Percentiles rank a stretch among this genome's conserved stretches.
Conservation (phyloP, 2,797 vertebrate species). For the Natrix natrix region DNA sequence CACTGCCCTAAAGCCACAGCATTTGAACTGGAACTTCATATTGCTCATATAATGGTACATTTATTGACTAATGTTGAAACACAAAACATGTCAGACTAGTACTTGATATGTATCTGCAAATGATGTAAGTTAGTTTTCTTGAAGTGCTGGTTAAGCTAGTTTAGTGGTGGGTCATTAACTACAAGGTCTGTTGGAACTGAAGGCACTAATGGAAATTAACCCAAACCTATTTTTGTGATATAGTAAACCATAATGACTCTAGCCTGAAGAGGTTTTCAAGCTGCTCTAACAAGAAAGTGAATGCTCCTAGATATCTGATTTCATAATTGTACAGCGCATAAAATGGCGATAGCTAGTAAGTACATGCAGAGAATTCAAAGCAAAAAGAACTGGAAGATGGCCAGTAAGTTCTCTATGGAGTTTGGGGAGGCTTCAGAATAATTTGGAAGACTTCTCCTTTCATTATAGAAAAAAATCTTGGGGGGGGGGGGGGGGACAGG, state of each 20-base stretch:
- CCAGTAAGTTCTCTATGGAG: background rate
- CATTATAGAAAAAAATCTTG: background rate
- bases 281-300: background rate
- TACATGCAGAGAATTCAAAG: background rate
- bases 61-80: background rate
- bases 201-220: background rate
- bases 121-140: background rate
- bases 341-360: background rate
- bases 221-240: background rate
- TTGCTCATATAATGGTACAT: background rate
- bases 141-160: constrained; percentile 9
- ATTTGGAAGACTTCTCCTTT: background rate
- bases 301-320: background rate
- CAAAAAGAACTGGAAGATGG: background rate
- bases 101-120: background rate
- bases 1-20: background rate
- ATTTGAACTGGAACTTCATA: background rate
- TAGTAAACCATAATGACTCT: background rate
- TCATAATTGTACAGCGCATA: background rate
- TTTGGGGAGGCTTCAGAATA: background rate
- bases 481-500: background rate
- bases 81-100: background rate
- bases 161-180: background rate
- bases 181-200: background rate
- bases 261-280: background rate